These are phyloP conservation scores for Sitta europaea DNA, from an alignment of 2,113 vertebrate genomes.

Conservation along the genomic window DNA sequence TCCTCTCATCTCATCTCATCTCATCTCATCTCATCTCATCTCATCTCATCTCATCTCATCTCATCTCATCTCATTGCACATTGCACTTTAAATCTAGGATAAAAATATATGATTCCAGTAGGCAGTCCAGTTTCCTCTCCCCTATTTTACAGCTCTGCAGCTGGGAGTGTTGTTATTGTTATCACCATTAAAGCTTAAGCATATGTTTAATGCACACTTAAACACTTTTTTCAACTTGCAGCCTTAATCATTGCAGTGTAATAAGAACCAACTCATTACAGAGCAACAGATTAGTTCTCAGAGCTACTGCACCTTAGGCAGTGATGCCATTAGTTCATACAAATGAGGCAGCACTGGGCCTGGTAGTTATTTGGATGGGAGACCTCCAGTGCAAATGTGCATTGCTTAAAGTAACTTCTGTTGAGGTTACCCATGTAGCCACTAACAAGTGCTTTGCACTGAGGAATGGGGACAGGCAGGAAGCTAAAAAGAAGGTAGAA, in stretches of 20 bases:
- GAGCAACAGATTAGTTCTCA: constrained; percentile 12
- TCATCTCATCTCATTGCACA: not conserved
- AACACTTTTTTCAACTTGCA: not conserved
- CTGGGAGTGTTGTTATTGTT: not conserved
- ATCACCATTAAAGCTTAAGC: constrained; percentile 19
- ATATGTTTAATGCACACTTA: constrained; percentile 14
- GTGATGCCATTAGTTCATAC: not conserved
- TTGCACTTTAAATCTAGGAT: not conserved
- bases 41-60: not conserved
- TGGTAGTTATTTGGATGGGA: not conserved
- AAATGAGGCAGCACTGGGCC: not conserved
- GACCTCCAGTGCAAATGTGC: not conserved
- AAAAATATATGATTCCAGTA: not conserved
- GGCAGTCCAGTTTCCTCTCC: not conserved
- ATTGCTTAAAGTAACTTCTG: not conserved
- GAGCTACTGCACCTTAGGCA: not conserved
- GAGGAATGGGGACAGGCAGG: not conserved
- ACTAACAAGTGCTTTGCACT: not conserved
- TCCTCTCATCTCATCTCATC: not conserved
- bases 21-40: not conserved
- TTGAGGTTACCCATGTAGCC: not conserved
- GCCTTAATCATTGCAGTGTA: not conserved
- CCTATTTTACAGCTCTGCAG: not conserved
- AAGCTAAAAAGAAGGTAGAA: not conserved
- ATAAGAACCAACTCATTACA: constrained; percentile 8